These are phyloP conservation scores for Pseudois nayaur DNA, from an alignment of 2,113 vertebrate species.

Conservation along the genomic window DNA sequence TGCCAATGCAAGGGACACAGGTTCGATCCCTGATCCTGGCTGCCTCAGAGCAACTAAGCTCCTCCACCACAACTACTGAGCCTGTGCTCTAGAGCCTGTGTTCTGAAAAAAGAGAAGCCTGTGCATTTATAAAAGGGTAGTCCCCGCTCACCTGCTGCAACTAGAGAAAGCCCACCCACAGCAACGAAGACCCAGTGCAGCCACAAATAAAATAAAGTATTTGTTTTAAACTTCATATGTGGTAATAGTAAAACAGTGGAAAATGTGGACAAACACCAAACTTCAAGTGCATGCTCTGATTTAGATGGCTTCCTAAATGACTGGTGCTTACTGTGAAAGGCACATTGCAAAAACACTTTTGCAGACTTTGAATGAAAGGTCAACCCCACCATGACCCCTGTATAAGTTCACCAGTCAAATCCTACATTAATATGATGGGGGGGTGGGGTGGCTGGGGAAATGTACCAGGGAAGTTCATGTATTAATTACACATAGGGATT, in stretches of 20 bases:
- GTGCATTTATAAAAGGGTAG: neutral
- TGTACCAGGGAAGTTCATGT: neutral
- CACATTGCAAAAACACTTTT: neutral
- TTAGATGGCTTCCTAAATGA: constrained; percentile 30
- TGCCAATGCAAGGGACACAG: neutral
- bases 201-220: neutral
- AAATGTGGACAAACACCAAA: constrained; percentile 45
- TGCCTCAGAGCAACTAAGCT: neutral
- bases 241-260: constrained; percentile 61
- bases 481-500: neutral
- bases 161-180: neutral
- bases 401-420: neutral
- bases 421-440: neutral
- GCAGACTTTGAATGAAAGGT: neutral
- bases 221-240: neutral
- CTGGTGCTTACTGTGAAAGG: neutral
- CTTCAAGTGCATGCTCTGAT: constrained; percentile 36
- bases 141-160: neutral
- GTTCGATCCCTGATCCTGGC: neutral
- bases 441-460: neutral
- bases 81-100: neutral
- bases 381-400: neutral
- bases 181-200: neutral
- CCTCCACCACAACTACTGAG: neutral
- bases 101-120: neutral